Evolutionary conservation across 2,888 invertebrate genomes (phyloP), one percentile per base, ranked within the genome.

Genomic region (Pogonocherus hispidulus): DNA sequence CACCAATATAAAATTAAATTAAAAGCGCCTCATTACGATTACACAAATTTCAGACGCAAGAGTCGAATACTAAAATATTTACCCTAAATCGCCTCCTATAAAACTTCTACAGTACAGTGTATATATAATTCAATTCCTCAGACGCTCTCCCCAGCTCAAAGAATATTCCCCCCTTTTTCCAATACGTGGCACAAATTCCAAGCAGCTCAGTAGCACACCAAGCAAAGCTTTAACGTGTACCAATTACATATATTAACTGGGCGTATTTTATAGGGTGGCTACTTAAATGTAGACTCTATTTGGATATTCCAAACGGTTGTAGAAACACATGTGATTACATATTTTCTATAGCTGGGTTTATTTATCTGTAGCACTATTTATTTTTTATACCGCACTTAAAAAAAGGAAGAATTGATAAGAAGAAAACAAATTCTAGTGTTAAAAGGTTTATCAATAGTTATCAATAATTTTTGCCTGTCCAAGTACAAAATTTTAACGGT

Each of bases 81-180:
- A 59, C 47, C 47, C 19, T 47, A 32, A 59, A 59, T 32, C 32
- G 54, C 37, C 51, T 57, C 11, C 49, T 49, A 59, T 59, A 52
- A 51, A 66, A 59, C 59, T 51, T 19, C 52, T 35, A 11, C 32
- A 41, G 27, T 14, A 51, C 35, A 20, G 37, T 9, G 41, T 59
- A 59, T 59, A 66, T 44, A 59, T 66, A 66, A 66, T 66, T 59
- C 66, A 59, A 59, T 66, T 66, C 66, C 52, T 66, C 19, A 49
- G 59, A 59, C 35, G 66, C 37, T 41, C 49, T 37, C 47, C 66
- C 46, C 52, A 65, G 55, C 56, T 47, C 37, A 65, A 52, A 14
- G 49, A 65, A 44, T 65, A 47, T 46, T 49, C 47, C 56, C 19
- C 66, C 54, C 55, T 55, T 55, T 46, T 44, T 55, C 55, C 35